Base-by-base conservation (phyloP, 2,888 invertebrate species). In the Epinotia demarniana region DNA sequence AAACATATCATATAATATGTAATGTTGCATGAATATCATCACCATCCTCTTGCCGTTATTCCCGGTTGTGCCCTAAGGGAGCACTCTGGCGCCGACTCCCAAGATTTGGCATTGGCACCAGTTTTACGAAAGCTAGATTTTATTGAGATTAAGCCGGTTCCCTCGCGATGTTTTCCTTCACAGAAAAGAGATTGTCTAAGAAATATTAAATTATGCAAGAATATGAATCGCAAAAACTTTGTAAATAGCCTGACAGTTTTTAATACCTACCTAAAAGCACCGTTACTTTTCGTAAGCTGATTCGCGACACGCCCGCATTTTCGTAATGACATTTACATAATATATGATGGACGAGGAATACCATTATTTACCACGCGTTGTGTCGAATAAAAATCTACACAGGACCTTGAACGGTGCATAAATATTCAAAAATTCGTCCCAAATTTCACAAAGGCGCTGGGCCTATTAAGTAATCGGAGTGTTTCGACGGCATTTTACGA, bases 401-500 rank as follows among this genome's bases (percentile, higher is more conserved):
- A 81, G 86, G 82, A 88, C 90, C 90, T 90, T 90, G 89, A 84
- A 88, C 82, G 81, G 80, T 78, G 74, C 82, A 89, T 91, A 87
- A 88, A 91, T 91, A 91, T 91, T 90, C 85, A 89, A 87, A 86
- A 84, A 84, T 85, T 81, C 81, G 85, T 82, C 85, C 77, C 84
- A 79, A 85, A 89, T 91, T 91, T 89, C 88, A 89, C 85, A 89
- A 86, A 89, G 85, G 62, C n/a, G 86, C 82, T 77, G 80, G 80
- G 78, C 81, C 84, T 87, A 90, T 92, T 91, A 88, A 86, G 85
- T 83, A 87, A 89, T 89, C 82, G 81, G 33, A 49, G 39, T 39
- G 84, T 86, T 89, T 86, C 78, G 85, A 87, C 89, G 88, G 86
- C 89, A 90, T 90, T 89, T 87, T n/a, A n/a, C n/a, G n/a, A n/a